Conservation (phyloP, 2,113 vertebrate species). For the Anguilla japonica region DNA sequence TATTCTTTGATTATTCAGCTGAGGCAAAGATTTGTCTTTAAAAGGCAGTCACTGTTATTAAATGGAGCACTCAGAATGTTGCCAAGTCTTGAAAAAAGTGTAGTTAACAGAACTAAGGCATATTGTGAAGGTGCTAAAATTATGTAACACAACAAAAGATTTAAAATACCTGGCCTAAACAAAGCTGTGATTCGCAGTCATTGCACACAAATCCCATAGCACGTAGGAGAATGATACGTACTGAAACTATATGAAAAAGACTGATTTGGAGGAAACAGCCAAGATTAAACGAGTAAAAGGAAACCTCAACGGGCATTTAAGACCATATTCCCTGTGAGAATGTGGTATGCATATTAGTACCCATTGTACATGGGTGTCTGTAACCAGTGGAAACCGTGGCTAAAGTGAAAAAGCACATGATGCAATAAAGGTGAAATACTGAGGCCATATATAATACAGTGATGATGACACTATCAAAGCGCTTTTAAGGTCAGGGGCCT, state of each 20-base stretch:
- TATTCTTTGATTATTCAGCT: neutral
- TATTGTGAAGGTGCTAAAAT: neutral
- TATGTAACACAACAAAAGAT: neutral
- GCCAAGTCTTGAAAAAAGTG: neutral
- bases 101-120: neutral
- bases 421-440: neutral
- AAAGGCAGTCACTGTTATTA: too few relatives aligned
- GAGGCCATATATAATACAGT: neutral
- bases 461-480: neutral
- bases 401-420: constrained; percentile 2
- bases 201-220: neutral
- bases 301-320: neutral
- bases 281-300: neutral
- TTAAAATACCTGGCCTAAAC: neutral
- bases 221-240: neutral
- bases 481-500: neutral
- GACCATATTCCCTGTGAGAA: neutral
- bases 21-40: too few relatives aligned
- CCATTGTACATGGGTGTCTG: neutral
- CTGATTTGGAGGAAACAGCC: neutral
- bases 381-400: neutral
- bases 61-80: neutral
- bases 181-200: neutral
- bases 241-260: neutral
- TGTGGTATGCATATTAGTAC: neutral